Conservation (phyloP, 2,888 invertebrate genomes). For the Oligia fasciuncula region DNA sequence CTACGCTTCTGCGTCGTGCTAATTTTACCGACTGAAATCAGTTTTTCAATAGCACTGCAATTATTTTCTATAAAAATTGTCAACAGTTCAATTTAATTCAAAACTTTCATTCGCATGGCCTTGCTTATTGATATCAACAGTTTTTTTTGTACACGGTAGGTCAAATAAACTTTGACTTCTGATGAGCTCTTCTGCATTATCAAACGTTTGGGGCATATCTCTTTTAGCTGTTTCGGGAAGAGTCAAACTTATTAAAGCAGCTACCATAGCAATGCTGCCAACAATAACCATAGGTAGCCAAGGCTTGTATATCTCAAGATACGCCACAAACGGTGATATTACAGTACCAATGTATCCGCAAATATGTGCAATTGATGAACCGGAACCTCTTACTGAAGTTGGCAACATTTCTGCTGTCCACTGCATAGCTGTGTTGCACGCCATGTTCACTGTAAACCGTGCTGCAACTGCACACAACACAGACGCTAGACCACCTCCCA, state of each 20-base stretch:
- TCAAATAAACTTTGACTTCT: slow-evolving; percentile 74
- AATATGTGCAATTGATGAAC: slow-evolving; percentile 78
- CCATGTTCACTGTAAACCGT: slow-evolving; percentile 80
- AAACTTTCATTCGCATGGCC: slow-evolving; percentile 51
- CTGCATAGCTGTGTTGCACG: slow-evolving; percentile 74
- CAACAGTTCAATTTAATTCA: slow-evolving; percentile 10
- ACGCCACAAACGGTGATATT: slow-evolving; percentile 82
- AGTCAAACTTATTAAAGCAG: slow-evolving; percentile 70
- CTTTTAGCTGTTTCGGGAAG: slow-evolving; percentile 82
- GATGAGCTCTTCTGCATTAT: slow-evolving; percentile 78
- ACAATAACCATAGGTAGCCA: slow-evolving; percentile 80
- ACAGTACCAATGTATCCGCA: slow-evolving; percentile 77
- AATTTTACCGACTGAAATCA: background rate
- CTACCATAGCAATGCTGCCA: slow-evolving; percentile 69
- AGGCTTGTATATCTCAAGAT: slow-evolving; percentile 72
- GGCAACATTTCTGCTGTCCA: slow-evolving; percentile 84
- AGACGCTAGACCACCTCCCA: slow-evolving; percentile 74
- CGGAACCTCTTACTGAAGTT: slow-evolving; percentile 79
- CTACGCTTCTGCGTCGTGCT: background rate
- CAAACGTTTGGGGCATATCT: slow-evolving; percentile 83
- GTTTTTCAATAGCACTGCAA: slow-evolving; percentile 1
- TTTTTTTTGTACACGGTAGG: slow-evolving; percentile 71
- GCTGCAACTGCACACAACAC: slow-evolving; percentile 80
- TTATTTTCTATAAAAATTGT: background rate
- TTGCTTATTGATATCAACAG: background rate